These are phyloP conservation scores for Lordiphosa mommai DNA, from an alignment of 1,140 invertebrate species.

Conservation along the genomic window DNA sequence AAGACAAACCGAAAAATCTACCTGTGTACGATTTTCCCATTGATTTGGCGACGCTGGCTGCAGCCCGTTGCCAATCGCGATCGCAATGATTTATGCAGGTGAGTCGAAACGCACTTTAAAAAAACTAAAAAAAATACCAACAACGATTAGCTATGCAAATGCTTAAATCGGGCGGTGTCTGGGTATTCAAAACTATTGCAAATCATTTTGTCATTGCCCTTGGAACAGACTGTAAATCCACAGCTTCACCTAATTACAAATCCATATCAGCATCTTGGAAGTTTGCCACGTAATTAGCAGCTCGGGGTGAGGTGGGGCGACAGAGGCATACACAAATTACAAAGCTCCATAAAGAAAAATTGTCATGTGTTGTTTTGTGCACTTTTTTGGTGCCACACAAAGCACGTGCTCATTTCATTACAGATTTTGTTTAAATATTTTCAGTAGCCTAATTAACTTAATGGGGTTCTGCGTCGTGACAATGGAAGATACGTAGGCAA, in stretches of 20 bases:
- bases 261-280: conserved; percentile 32
- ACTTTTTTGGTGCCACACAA: conserved; percentile 37
- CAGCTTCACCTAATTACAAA: conserved; percentile 47
- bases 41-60: conserved; percentile 38
- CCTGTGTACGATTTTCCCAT: conserved; percentile 54
- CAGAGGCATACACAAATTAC: conserved; percentile 52
- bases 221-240: conserved; percentile 43
- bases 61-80: conserved; percentile 29
- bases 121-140: conserved; percentile 30
- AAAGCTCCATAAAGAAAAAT: conserved; percentile 42
- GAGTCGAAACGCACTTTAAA: conserved; percentile 26
- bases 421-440: conserved; percentile 49
- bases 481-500: conserved; percentile 12
- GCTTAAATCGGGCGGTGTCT: conserved; percentile 10
- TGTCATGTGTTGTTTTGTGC: conserved; percentile 43
- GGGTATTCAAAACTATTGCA: conserved; percentile 26
- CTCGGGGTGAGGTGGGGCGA: conserved; percentile 15
- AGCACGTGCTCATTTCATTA: conserved; percentile 33
- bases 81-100: conserved; percentile 71
- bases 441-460: conserved; percentile 52
- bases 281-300: conserved; percentile 47
- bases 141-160: conserved; percentile 44
- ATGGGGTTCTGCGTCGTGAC: conserved; percentile 35
- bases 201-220: conserved; percentile 26
- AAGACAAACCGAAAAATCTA: conserved; percentile 32